Evolutionary conservation across 2,888 invertebrate species (phyloP).

Genomic region (Acronicta alni): DNA sequence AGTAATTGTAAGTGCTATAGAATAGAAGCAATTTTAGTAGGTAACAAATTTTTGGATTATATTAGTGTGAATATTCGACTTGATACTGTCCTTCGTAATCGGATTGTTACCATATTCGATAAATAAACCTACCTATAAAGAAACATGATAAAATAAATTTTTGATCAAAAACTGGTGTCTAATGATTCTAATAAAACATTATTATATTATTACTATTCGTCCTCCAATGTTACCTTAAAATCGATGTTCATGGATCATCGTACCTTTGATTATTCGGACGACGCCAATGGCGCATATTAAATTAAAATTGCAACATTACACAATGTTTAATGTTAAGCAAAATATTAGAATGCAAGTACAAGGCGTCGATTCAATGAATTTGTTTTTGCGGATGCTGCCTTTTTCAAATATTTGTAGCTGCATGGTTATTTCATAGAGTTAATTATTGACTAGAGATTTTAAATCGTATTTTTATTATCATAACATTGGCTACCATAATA

Average conservation of each 20-base stretch:
- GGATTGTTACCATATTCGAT: conserved; percentile 8
- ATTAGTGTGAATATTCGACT: conserved; percentile 49
- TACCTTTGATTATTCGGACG: conserved; percentile 52
- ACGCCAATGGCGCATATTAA: conserved; percentile 56
- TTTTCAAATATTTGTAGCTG: conserved; percentile 27
- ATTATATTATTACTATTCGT: not conserved
- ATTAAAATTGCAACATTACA: conserved; percentile 75
- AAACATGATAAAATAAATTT: not conserved
- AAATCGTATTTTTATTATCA: too few relatives aligned
- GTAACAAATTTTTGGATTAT: conserved; percentile 52
- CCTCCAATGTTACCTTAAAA: not conserved
- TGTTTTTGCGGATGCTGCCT: conserved; percentile 28
- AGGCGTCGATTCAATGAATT: conserved; percentile 52
- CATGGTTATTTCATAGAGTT: not conserved
- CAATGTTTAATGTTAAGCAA: conserved; percentile 79
- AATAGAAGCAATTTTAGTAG: conserved; percentile 53
- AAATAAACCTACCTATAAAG: not conserved
- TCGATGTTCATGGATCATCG: conserved; percentile 34
- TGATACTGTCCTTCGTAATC: conserved; percentile 43
- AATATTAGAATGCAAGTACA: conserved; percentile 79
- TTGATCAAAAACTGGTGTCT: not conserved
- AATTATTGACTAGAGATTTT: conserved; percentile 17
- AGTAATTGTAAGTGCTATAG: conserved; percentile 50
- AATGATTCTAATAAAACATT: not conserved
- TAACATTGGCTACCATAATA: too few relatives aligned